Evolutionary conservation across 2,113 vertebrate species (phyloP), one percentile per base, ranked within the genome.

Genomic region (Agelaius tricolor): DNA sequence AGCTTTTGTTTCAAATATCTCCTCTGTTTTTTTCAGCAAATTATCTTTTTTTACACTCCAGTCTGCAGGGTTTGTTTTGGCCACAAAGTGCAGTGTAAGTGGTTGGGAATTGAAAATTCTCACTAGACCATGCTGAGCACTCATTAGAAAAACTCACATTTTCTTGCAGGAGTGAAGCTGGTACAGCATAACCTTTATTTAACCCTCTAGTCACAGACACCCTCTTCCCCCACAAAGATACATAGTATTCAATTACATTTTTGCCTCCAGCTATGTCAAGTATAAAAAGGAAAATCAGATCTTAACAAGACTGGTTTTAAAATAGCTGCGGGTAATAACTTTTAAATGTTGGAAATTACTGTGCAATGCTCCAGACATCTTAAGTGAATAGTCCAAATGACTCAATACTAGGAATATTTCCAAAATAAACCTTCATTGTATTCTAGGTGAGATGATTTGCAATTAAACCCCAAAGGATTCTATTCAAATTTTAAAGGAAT

Each of bases 231-330:
- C 10, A 31, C 11, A 37, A 91, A 71, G 58, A 88, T 13, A 49
- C 62, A 47, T 72, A 82, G 58, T 41, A 62, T 92, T 84, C 83
- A 92, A 95, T 96, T 81, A 90, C n/a, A 78, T 88, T 89, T 87
- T 89, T 92, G 57, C 84, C 65, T 88, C 91, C 49, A 92, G 86
- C 94, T 95, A 87, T 86, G 49, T 91, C 47, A 92, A 87, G 27
- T 91, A 91, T 83, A 85, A 91, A 92, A 91, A 94, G 43, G 76
- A 87, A 94, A 96, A 94, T 79, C 71, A 83, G 62, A 90, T 94
- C 92, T 91, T 93, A 89, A 88, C 84, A 92, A 91, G 67, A 62
- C 47, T 55, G n/a, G 37, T 49, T 96, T 95, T 66, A 90, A 94
- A 95, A 93, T 83, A 95, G 84, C 68, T 2, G 6, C 37, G 37